Evolutionary conservation across 1,140 invertebrate species (phyloP).

Genomic region (Protaetia brevitarsis): DNA sequence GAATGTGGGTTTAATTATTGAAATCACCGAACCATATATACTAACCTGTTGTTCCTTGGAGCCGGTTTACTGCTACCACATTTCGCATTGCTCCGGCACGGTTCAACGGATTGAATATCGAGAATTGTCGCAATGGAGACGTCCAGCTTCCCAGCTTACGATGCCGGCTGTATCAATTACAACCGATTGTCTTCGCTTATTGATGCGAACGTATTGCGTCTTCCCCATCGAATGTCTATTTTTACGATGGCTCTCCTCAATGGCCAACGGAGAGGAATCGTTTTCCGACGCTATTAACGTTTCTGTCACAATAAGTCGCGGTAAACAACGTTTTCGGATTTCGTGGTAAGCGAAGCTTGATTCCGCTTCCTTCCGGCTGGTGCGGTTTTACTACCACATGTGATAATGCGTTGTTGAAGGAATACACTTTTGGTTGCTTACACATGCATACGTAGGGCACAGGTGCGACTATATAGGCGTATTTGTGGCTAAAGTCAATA

Average conservation of each 20-base stretch:
- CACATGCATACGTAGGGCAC: too few species aligned
- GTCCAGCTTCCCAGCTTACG: background rate
- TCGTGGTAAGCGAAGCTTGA: constrained; percentile 23
- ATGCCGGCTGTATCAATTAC: background rate
- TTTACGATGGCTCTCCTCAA: background rate
- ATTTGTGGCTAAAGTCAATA: too few species aligned
- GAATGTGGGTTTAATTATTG: constrained; percentile 10
- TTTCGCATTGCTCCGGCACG: background rate
- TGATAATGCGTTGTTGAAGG: too few species aligned
- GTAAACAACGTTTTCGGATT: background rate
- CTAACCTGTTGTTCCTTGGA: constrained; percentile 6
- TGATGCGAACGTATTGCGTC: background rate
- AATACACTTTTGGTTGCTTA: too few species aligned
- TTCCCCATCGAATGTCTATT: background rate
- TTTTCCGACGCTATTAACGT: background rate
- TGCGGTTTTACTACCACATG: background rate
- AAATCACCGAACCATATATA: constrained; percentile 12
- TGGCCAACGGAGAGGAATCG: background rate
- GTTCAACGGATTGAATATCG: background rate
- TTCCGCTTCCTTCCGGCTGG: constrained; percentile 26
- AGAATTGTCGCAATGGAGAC: background rate
- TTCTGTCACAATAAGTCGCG: background rate
- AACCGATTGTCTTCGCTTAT: background rate
- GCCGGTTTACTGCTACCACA: background rate
- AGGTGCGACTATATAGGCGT: too few species aligned